phyloP scores from a whole-genome alignment of 2,797 vertebrate species.

The Phataginus tetradactyla region DNA sequence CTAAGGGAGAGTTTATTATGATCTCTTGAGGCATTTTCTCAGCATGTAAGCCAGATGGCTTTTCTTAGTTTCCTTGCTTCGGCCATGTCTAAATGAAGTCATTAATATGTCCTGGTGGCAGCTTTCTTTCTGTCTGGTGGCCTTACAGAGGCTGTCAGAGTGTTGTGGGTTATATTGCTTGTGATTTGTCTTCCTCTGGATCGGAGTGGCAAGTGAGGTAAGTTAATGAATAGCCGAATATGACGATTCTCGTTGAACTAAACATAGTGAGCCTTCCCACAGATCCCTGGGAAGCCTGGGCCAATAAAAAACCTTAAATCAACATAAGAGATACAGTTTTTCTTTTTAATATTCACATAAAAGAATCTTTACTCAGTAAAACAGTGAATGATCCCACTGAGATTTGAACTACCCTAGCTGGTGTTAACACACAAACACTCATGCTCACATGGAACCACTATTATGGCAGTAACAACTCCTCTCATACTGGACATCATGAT shows the following conservation, averaged over 20 bases:
- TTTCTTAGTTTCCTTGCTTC: conserved; percentile 51
- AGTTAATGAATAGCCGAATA: background rate
- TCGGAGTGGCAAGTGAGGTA: background rate
- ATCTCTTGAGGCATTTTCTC: conserved; percentile 48
- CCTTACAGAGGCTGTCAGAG: background rate
- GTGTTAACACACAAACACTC: background rate
- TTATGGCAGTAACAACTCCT: background rate
- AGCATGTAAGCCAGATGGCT: conserved; percentile 26
- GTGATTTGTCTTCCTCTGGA: background rate
- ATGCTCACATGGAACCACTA: background rate
- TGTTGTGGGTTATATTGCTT: background rate
- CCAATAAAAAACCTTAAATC: background rate
- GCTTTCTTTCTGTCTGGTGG: conserved; percentile 17
- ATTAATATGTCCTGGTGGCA: conserved; percentile 16
- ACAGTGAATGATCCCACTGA: background rate
- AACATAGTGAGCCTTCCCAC: background rate
- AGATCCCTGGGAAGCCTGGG: background rate
- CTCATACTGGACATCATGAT: background rate
- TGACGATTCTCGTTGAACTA: background rate
- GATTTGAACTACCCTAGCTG: background rate
- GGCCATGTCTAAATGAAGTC: conserved; percentile 54
- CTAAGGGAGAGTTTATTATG: background rate
- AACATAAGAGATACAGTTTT: background rate
- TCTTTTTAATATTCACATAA: background rate
- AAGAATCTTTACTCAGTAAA: background rate